These are phyloP conservation scores for Sipha flava DNA, from an alignment of 1,140 invertebrate species.

Conservation along the genomic window DNA sequence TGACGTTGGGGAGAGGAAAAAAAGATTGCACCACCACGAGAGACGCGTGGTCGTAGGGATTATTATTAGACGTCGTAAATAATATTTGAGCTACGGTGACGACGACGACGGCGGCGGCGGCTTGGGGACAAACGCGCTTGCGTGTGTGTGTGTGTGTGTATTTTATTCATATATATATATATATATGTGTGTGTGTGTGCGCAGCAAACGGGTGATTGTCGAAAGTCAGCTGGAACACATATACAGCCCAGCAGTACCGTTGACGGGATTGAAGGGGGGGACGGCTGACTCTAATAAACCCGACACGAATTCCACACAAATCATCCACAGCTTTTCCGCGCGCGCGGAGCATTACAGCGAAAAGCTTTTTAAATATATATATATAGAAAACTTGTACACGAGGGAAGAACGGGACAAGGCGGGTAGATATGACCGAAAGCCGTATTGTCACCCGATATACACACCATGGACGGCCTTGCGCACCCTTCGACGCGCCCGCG, in stretches of 20 bases:
- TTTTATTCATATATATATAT: too few species aligned
- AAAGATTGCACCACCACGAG: background rate
- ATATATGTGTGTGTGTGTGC: too few species aligned
- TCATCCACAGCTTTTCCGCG: constrained; percentile 26
- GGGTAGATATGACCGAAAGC: background rate
- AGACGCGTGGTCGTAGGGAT: background rate
- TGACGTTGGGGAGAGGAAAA: background rate
- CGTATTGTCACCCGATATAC: background rate
- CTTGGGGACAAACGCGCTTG: background rate
- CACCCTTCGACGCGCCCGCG: background rate
- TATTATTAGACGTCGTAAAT: constrained; percentile 33
- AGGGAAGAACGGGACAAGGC: background rate
- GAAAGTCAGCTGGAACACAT: constrained; percentile 24
- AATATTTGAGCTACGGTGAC: background rate
- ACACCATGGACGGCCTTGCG: background rate
- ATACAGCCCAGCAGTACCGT: background rate
- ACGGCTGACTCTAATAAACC: constrained; percentile 23
- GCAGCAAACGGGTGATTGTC: background rate
- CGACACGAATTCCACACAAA: constrained; percentile 32
- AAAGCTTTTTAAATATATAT: constrained; percentile 33
- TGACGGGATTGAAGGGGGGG: constrained; percentile 3
- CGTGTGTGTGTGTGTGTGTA: background rate
- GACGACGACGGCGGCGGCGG: background rate
- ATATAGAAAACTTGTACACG: constrained; percentile 4
- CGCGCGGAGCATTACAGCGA: constrained; percentile 22